phyloP scores from a whole-genome alignment of 2,888 invertebrate genomes.

The Leucoma salicis region DNA sequence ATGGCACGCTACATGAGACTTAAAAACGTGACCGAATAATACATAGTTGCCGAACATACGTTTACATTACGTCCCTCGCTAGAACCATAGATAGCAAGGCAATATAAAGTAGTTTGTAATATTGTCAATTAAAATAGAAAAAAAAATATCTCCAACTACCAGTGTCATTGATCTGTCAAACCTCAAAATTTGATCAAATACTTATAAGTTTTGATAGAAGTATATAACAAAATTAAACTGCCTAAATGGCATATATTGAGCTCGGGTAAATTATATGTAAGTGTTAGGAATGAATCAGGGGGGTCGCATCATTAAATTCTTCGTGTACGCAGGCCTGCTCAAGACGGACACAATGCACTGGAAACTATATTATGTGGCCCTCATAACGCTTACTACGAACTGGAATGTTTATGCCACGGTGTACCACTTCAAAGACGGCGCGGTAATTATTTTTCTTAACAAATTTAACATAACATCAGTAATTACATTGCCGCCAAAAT shows the following conservation, averaged over 20 bases:
- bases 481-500: no score
- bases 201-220: neutral
- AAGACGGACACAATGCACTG: constrained; percentile 49
- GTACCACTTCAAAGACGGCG: constrained; percentile 42
- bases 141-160: no score
- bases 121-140: no score
- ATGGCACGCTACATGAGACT: no score
- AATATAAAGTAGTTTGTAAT: no score
- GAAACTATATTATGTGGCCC: constrained; percentile 44
- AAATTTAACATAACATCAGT: neutral
- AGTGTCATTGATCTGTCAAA: constrained; percentile 15
- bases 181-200: constrained; percentile 17
- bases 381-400: constrained; percentile 43
- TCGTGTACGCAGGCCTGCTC: constrained; percentile 40
- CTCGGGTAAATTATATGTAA: neutral
- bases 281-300: constrained; percentile 5
- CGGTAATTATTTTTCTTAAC: constrained; percentile 41
- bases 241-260: constrained; percentile 6
- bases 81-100: no score
- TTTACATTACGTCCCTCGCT: no score
- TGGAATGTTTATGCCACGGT: constrained; percentile 37
- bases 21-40: no score
- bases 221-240: constrained; percentile 3
- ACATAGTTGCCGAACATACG: no score
- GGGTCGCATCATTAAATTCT: constrained; percentile 37